Percentiles rank a stretch among this genome's conserved stretches.
Conservation (phyloP, 1,140 invertebrate species). For the Drosophila setifemur region DNA sequence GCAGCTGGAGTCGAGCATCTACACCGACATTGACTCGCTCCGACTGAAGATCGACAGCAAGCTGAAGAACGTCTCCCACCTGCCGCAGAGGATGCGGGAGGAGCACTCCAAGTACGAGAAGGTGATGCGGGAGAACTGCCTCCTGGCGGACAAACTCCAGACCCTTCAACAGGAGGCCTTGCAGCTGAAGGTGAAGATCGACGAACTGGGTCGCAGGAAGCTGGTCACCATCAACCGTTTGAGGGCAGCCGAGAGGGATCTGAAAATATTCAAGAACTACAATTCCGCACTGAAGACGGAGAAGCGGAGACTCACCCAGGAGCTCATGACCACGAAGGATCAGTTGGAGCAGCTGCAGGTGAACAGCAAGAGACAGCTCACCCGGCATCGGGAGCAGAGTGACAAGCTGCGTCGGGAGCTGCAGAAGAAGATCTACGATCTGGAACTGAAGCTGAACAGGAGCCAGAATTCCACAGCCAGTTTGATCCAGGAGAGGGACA, state of each 20-base stretch:
- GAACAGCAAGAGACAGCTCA: slow-evolving; percentile 54
- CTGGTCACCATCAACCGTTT: slow-evolving; percentile 59
- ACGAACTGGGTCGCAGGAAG: slow-evolving; percentile 65
- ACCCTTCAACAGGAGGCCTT: slow-evolving; percentile 59
- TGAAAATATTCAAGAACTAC: slow-evolving; percentile 79
- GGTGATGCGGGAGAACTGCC: slow-evolving; percentile 60
- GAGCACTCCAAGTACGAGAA: slow-evolving; percentile 68
- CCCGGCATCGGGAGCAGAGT: slow-evolving; percentile 69
- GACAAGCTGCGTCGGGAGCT: slow-evolving; percentile 75
- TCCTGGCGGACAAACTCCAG: slow-evolving; percentile 63
- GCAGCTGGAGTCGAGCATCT: slow-evolving; percentile 68
- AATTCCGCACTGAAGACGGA: slow-evolving; percentile 65
- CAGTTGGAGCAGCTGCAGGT: slow-evolving; percentile 64
- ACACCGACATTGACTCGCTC: slow-evolving; percentile 51
- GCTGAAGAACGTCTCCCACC: slow-evolving; percentile 57
- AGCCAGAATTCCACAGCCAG: slow-evolving; percentile 74
- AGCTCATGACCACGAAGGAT: slow-evolving; percentile 45
- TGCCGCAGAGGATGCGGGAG: slow-evolving; percentile 65
- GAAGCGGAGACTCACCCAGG: slow-evolving; percentile 54
- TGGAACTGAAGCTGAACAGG: slow-evolving; percentile 68
- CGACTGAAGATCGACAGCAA: slow-evolving; percentile 68
- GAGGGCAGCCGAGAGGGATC: slow-evolving; percentile 68
- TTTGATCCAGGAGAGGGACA: slow-evolving; percentile 73
- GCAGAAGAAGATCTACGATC: slow-evolving; percentile 70
- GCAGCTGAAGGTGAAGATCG: slow-evolving; percentile 64